Evolutionary conservation across 2,888 invertebrate genomes (phyloP).

Genomic region (Tigriopus californicus): DNA sequence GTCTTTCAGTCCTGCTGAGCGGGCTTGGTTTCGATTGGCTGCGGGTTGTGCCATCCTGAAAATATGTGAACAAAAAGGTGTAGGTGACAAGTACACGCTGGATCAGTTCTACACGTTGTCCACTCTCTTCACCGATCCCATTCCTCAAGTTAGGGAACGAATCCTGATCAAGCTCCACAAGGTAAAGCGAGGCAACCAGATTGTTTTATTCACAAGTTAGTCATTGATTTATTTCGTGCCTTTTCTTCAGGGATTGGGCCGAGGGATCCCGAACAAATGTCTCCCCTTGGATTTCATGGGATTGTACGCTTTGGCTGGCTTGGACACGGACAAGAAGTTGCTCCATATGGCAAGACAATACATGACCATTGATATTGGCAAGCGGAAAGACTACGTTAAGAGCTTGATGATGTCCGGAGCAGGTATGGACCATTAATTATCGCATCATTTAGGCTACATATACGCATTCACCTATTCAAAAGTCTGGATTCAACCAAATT

Average conservation of each 20-base stretch:
- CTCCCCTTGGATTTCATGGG: slow-evolving; percentile 93
- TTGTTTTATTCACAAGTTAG: not conserved
- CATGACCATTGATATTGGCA: slow-evolving; percentile 68
- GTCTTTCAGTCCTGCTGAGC: slow-evolving; percentile 41
- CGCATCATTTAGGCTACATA: too few species aligned
- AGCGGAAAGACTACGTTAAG: slow-evolving; percentile 75
- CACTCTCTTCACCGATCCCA: slow-evolving; percentile 37
- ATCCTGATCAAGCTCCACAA: slow-evolving; percentile 85
- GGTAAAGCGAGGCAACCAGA: too few species aligned
- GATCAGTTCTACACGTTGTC: slow-evolving; percentile 89
- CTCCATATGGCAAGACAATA: slow-evolving; percentile 42
- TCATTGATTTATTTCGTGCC: not conserved
- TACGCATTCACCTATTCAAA: too few species aligned
- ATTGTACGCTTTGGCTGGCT: slow-evolving; percentile 72
- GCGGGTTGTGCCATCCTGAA: slow-evolving; percentile 92
- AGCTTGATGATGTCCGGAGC: slow-evolving; percentile 3
- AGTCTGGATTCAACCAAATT: too few species aligned
- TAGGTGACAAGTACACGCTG: slow-evolving; percentile 79
- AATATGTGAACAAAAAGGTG: slow-evolving; percentile 88
- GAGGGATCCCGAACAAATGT: slow-evolving; percentile 70
- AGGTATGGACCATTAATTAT: slow-evolving; percentile 20
- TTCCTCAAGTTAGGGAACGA: slow-evolving; percentile 64
- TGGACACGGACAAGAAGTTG: slow-evolving; percentile 62
- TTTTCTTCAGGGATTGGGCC: slow-evolving; percentile 37
- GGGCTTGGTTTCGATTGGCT: slow-evolving; percentile 74